Base-by-base conservation (phyloP, 1,140 invertebrate species). In the Melitaea cinxia region DNA sequence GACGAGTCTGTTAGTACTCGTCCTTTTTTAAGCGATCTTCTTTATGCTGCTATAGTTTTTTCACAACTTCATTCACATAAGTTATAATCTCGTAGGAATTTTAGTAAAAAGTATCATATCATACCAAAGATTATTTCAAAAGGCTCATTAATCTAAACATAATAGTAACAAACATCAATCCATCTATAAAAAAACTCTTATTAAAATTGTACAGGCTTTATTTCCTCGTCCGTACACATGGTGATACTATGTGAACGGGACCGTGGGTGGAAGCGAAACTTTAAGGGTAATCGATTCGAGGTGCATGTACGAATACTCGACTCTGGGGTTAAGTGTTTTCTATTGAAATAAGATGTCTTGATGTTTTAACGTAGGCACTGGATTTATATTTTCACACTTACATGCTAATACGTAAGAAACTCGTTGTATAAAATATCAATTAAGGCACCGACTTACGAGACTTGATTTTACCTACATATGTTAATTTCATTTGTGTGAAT, bases 271-370 rank as follows among this genome's bases (percentile, higher is more conserved):
- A 84, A 68, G 73, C 68, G 63, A 77, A 74, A 75, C 74, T 79
- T 55, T 84, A 73, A 78, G 74, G 77, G 71, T 82, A 78, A 83
- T 81, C 75, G 77, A 82, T 82, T 83, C 70, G 58, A 66, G 63
- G 66, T 73, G 77, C 75, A 78, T 79, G 68, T 75, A 75, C 60
- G 70, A 79, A 74, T 37, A 37, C 35, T 76, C 73, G 76, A 80
- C 77, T 77, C 73, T 21, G 72, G 65, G 82, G 82, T 88, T 83
- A 88, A 81, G 72, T 77, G 70, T 64, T 70, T 65, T 65, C 65
- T 69, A 77, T 77, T 68, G 76, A 78, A 75, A 42, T 84, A 77
- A 80, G 77, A 75, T 77, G 77, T 83, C 73, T 65, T 61, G 58
- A 37, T 65, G 26, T 54, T 63, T 69, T 69, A 53, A 24, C 61